phyloP scores from a whole-genome alignment of 2,888 invertebrate species.

The Elgonia sp. region DNA sequence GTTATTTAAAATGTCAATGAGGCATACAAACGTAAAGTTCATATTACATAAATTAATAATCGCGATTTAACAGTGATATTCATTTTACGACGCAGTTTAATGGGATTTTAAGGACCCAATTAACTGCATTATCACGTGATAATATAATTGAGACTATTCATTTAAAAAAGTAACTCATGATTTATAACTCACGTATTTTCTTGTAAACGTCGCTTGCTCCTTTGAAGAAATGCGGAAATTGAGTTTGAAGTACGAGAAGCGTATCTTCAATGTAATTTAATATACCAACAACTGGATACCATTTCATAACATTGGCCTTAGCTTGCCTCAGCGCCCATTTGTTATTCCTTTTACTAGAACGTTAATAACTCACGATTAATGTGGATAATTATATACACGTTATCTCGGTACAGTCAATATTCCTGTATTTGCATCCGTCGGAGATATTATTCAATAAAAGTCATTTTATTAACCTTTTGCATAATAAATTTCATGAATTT shows the following conservation, averaged over 20 bases:
- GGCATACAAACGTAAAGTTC: slow-evolving; percentile 53
- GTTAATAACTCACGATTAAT: slow-evolving; percentile 56
- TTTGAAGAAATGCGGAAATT: slow-evolving; percentile 88
- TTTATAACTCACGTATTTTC: slow-evolving; percentile 87
- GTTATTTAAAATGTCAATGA: slow-evolving; percentile 54
- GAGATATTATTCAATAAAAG: slow-evolving; percentile 19
- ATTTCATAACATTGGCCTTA: slow-evolving; percentile 88
- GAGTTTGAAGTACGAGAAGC: slow-evolving; percentile 87
- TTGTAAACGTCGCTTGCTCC: slow-evolving; percentile 88
- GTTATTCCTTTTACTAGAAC: slow-evolving; percentile 87
- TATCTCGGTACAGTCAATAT: slow-evolving; percentile 14
- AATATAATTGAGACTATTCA: slow-evolving; percentile 50
- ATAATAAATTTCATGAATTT: slow-evolving; percentile 4
- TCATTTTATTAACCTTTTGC: slow-evolving; percentile 5
- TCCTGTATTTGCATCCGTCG: slow-evolving; percentile 3
- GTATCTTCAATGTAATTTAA: slow-evolving; percentile 89
- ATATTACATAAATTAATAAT: slow-evolving; percentile 66
- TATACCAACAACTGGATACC: slow-evolving; percentile 89
- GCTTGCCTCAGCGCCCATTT: slow-evolving; percentile 88
- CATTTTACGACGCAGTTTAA: slow-evolving; percentile 27
- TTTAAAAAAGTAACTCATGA: slow-evolving; percentile 44
- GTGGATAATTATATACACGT: slow-evolving; percentile 31
- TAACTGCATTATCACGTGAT: slow-evolving; percentile 24
- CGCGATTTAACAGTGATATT: slow-evolving; percentile 17
- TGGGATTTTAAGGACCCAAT: slow-evolving; percentile 21